Evolutionary conservation across 2,797 vertebrate genomes (phyloP), one percentile per base, ranked within the genome.

Genomic region (Fistularia tabacaria): DNA sequence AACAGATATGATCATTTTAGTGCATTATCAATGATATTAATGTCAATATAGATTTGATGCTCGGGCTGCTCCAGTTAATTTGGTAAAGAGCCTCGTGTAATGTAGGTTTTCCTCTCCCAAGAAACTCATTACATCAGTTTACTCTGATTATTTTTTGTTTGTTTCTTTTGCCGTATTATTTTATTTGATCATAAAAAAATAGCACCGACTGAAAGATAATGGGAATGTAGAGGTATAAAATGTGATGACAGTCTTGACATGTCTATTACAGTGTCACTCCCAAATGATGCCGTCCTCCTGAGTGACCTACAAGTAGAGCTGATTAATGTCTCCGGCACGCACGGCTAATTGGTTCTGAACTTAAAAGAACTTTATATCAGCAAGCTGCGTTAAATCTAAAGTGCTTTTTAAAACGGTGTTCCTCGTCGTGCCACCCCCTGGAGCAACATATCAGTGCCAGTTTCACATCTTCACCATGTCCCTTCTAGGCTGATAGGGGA

Each of bases 391-490:
- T 59, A 54, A 58, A 63, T 57, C 45, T 44, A 45, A 71, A 64
- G 40, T 69, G 11, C 37, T 50, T 59, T 72, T 57, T 56, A 68
- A 66, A 58, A 25, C n/a, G 2, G 25, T 54, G 38, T 66, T 59
- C 69, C 57, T 57, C 9, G 36, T 41, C 25, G 45, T 57, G 10
- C 46, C 51, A 69, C 9, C 50, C 47, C 38, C 68, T 59, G 42
- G 38, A 79, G 61, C 58, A 61, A 57, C 39, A 54, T 50, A 69
- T 57, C 58, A 48, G 57, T 54, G 62, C 62, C 52, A 65, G 47
- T 76, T 77, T 76, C 65, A 79, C 69, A 68, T 72, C 48, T 66
- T 77, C 54, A 50, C 49, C 65, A 66, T 73, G 71, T 67, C 63
- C 62, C 59, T 51, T 74, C 71, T 49, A 10, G 49, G 57, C 60